A percentile compares a stretch with the other conserved stretches of the same genome.
Evolutionary conservation across 2,888 invertebrate species (phyloP).

Genomic region (Gortyna flavago): DNA sequence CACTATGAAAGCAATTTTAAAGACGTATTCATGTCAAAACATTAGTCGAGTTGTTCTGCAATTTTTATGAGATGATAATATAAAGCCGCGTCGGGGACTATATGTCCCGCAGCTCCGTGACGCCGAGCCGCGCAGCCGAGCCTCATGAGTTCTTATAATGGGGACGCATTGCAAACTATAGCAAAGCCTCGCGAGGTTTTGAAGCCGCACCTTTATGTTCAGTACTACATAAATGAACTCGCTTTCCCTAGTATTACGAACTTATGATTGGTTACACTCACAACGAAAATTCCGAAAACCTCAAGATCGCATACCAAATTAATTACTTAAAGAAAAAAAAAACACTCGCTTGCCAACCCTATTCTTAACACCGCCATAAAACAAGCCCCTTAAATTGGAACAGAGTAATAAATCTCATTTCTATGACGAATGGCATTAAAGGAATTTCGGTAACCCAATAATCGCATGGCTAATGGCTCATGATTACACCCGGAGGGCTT

Average conservation of each 20-base stretch:
- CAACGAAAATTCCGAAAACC: background rate
- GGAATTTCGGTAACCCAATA: constrained; percentile 71
- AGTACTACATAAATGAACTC: too few species aligned
- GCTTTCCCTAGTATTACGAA: background rate
- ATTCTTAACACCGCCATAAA: constrained; percentile 64
- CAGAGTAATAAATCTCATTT: constrained; percentile 74
- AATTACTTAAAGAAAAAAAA: constrained; percentile 35
- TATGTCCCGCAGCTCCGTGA: too few species aligned
- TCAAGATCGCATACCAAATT: constrained; percentile 2
- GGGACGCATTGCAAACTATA: too few species aligned
- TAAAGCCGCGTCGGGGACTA: too few species aligned
- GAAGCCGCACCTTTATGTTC: too few species aligned
- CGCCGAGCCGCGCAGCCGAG: too few species aligned
- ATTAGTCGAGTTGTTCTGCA: too few species aligned
- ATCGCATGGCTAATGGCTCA: constrained; percentile 63
- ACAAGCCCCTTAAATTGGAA: constrained; percentile 71
- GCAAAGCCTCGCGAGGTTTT: too few species aligned
- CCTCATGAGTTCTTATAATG: too few species aligned
- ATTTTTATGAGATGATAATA: too few species aligned
- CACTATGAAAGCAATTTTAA: too few species aligned
- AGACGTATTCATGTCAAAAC: too few species aligned
- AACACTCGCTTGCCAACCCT: constrained; percentile 34
- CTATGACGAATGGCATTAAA: constrained; percentile 75
- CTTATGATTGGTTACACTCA: background rate
- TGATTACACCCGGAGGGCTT: constrained; percentile 68